Conservation (phyloP, 2,797 vertebrate species). For the Lagorchestes hirsutus region DNA sequence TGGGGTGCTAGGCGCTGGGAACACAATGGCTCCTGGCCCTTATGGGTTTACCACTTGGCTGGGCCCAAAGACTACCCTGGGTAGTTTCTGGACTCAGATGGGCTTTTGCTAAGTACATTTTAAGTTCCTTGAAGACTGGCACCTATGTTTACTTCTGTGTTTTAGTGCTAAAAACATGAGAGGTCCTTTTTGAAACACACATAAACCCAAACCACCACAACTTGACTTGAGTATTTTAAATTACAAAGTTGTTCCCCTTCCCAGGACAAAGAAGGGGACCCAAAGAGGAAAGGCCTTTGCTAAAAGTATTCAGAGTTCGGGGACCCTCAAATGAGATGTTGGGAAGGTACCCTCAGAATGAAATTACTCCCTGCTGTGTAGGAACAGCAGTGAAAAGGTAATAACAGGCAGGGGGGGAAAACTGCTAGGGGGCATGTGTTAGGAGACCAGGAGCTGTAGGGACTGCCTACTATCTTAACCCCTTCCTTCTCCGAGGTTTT, state of each 20-base stretch:
- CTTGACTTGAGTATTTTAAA: not conserved
- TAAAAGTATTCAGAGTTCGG: not conserved
- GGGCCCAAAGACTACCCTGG: not conserved
- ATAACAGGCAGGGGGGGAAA: not conserved
- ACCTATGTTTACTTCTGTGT: not conserved
- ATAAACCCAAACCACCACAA: not conserved
- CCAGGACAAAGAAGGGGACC: not conserved
- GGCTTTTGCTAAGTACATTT: not conserved
- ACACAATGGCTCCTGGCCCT: not conserved
- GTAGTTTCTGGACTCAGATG: not conserved
- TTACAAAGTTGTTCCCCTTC: not conserved
- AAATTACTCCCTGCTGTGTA: not conserved
- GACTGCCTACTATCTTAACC: slow-evolving; percentile 43
- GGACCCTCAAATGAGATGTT: not conserved
- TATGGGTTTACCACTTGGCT: not conserved
- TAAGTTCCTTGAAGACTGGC: not conserved
- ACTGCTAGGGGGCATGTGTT: not conserved
- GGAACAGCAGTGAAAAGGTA: not conserved
- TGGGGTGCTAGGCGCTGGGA: not conserved
- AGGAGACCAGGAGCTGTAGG: not conserved
- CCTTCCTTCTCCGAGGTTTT: slow-evolving; percentile 37
- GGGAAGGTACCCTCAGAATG: not conserved
- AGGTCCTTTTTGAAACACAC: not conserved
- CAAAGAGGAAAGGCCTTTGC: not conserved
- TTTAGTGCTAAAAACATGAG: not conserved